phyloP scores from a whole-genome alignment of 2,113 vertebrate genomes.

The Anarrhichthys ocellatus region DNA sequence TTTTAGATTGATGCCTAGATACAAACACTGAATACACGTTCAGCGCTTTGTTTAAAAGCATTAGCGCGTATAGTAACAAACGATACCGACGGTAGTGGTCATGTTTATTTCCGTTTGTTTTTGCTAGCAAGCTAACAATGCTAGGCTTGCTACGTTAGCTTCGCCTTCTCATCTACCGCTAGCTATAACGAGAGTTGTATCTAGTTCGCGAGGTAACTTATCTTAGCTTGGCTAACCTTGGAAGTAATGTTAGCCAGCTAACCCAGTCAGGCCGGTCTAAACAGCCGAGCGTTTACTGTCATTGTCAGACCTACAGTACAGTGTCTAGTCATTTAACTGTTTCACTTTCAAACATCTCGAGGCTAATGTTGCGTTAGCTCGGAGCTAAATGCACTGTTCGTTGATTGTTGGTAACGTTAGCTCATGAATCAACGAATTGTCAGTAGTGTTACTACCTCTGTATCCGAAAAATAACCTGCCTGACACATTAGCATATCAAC shows the following conservation, averaged over 20 bases:
- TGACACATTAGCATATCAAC: background rate
- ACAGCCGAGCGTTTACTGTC: background rate
- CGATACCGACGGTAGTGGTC: background rate
- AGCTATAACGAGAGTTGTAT: background rate
- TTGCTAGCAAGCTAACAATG: constrained; percentile 49
- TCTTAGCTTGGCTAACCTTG: constrained; percentile 42
- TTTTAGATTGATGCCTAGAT: background rate
- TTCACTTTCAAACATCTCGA: background rate
- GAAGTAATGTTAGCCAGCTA: constrained; percentile 14
- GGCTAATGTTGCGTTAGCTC: constrained; percentile 37
- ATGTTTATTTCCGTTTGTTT: constrained; percentile 41
- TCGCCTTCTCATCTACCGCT: constrained; percentile 11
- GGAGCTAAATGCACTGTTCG: constrained; percentile 10
- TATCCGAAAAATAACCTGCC: background rate
- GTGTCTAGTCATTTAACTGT: background rate
- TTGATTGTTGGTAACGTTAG: background rate
- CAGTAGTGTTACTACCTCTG: too few species aligned
- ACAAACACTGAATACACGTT: background rate
- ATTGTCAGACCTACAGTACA: background rate
- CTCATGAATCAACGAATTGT: constrained; percentile 1
- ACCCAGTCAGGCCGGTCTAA: background rate
- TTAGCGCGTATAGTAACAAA: background rate
- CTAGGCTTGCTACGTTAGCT: constrained; percentile 56
- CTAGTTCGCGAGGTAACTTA: constrained; percentile 4
- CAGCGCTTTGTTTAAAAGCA: background rate